phyloP scores from a whole-genome alignment of 1,140 invertebrate genomes.

The Pseudomyrmex cubaensis region DNA sequence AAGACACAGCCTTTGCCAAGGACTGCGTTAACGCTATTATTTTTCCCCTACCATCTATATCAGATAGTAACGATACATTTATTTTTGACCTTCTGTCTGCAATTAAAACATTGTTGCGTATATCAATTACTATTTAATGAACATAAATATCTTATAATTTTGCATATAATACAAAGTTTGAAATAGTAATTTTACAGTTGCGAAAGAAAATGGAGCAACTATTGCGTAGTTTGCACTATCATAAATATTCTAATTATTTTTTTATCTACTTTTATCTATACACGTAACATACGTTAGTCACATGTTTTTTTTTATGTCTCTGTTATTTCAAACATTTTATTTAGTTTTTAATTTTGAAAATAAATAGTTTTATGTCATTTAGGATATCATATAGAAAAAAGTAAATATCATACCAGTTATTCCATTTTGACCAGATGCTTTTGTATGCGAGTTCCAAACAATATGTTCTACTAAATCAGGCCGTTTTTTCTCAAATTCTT shows the following conservation, averaged over 20 bases:
- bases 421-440: constrained; percentile 86
- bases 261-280: no score
- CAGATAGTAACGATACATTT: constrained; percentile 83
- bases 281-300: no score
- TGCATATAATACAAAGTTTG: no score
- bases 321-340: no score
- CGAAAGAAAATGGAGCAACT: no score
- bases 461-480: constrained; percentile 85
- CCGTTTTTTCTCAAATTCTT: constrained; percentile 85
- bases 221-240: no score
- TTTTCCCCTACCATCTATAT: constrained; percentile 86
- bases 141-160: not conserved
- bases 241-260: no score
- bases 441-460: constrained; percentile 85
- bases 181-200: no score
- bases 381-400: not conserved
- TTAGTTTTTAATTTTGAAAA: not conserved
- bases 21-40: constrained; percentile 82
- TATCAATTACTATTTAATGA: not conserved
- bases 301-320: no score
- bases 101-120: not conserved
- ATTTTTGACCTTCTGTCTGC: constrained; percentile 79
- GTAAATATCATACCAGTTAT: constrained; percentile 79
- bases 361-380: not conserved
- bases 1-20: constrained; percentile 79